Conservation (phyloP, 2,113 vertebrate genomes). For the Aramus guarauna region DNA sequence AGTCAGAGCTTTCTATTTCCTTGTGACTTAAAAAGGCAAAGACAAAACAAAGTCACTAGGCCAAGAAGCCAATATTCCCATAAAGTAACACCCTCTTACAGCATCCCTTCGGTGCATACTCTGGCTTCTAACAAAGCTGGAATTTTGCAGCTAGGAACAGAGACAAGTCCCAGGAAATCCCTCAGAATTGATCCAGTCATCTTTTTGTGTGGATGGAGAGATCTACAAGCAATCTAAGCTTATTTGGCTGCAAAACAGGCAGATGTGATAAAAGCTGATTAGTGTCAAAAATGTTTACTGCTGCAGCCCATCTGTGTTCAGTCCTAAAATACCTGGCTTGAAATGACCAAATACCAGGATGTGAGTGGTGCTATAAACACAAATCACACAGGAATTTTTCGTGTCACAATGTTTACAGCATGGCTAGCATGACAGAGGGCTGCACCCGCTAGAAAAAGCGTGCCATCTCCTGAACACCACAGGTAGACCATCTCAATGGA, state of each 20-base stretch:
- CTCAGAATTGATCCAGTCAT: not conserved
- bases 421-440: accelerated
- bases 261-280: conserved; percentile 17
- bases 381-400: not conserved
- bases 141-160: not conserved
- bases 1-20: not conserved
- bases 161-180: not conserved
- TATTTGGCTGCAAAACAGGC: not conserved
- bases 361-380: not conserved
- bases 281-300: not conserved
- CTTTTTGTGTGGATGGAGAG: not conserved
- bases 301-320: not conserved
- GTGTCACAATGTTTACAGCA: accelerated
- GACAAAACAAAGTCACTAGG: not conserved
- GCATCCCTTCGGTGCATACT: accelerated
- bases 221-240: not conserved
- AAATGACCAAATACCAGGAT: not conserved
- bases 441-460: accelerated
- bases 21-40: not conserved
- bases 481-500: accelerated
- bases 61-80: not conserved
- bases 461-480: accelerated
- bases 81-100: accelerated
- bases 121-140: not conserved
- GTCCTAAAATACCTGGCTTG: not conserved